Conservation (phyloP, 37 sponge, comb jelly and placozoan species). For the Cliona cf. orientalis region DNA sequence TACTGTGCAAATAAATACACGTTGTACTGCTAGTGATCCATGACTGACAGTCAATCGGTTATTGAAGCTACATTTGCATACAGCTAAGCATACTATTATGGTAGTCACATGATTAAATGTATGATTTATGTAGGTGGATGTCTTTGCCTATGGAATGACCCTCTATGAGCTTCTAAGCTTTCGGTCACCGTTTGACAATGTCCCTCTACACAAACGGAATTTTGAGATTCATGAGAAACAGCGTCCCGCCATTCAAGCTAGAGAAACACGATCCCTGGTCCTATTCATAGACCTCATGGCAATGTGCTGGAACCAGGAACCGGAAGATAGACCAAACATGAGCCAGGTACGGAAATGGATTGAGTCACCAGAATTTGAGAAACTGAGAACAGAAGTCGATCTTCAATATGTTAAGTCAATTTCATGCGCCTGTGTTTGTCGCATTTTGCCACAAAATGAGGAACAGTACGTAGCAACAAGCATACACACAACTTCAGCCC, state of each 20-base stretch:
- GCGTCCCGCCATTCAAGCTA: slow-evolving; percentile 24
- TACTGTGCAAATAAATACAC: too few species aligned
- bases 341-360: slow-evolving; percentile 16
- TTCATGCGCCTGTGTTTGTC: slow-evolving; percentile 69
- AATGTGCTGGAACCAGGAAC: slow-evolving; percentile 62
- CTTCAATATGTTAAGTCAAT: slow-evolving; percentile 55
- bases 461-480: too few species aligned
- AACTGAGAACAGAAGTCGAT: slow-evolving; percentile 29
- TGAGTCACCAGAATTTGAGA: slow-evolving; percentile 34
- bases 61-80: too few species aligned
- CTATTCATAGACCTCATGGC: slow-evolving; percentile 58
- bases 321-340: slow-evolving; percentile 62
- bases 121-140: slow-evolving; percentile 77
- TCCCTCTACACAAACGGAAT: background rate
- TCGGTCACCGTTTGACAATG: slow-evolving; percentile 54
- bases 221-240: background rate
- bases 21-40: too few species aligned
- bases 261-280: slow-evolving; percentile 4
- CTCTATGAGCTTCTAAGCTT: slow-evolving; percentile 69
- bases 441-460: slow-evolving; percentile 58
- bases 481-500: too few species aligned
- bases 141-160: slow-evolving; percentile 84
- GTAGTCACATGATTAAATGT: too few species aligned
- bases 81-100: too few species aligned
- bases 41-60: too few species aligned